These are phyloP conservation scores for Sipha flava DNA, from an alignment of 1,140 invertebrate species.

Conservation along the genomic window DNA sequence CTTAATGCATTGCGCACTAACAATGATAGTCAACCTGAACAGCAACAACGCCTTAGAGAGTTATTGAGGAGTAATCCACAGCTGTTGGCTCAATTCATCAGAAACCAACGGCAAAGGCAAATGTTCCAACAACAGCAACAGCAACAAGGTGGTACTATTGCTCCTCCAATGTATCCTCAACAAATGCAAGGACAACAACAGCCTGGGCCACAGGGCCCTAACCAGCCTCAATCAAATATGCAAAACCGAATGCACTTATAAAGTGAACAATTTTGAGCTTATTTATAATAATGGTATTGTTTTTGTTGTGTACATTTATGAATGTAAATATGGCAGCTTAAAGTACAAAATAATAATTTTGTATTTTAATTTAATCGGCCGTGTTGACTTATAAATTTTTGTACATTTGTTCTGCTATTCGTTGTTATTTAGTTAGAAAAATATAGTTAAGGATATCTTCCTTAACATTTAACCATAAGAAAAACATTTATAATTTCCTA, in stretches of 20 bases:
- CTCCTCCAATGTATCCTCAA: constrained; percentile 45
- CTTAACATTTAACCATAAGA: constrained; percentile 15
- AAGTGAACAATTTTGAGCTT: neutral
- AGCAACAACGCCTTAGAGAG: constrained; percentile 83
- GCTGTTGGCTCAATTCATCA: constrained; percentile 93
- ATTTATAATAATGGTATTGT: constrained; percentile 12
- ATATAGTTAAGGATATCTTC: constrained; percentile 10
- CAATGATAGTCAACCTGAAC: constrained; percentile 68
- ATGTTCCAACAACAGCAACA: constrained; percentile 19
- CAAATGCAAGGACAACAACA: constrained; percentile 41
- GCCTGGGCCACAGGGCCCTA: constrained; percentile 43
- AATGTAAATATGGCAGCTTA: constrained; percentile 32
- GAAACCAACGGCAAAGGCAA: constrained; percentile 50
- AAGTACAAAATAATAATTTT: constrained; percentile 32
- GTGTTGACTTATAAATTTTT: constrained; percentile 23
- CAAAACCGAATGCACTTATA: constrained; percentile 24
- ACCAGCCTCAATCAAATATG: constrained; percentile 38
- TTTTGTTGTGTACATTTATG: constrained; percentile 26
- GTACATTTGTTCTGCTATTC: constrained; percentile 29
- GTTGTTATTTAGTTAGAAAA: constrained; percentile 31
- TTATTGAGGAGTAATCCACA: constrained; percentile 92
- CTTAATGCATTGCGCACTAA: constrained; percentile 78
- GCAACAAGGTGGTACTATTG: constrained; percentile 43
- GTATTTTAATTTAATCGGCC: constrained; percentile 24
- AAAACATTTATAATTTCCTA: constrained; percentile 31